Base-by-base conservation (phyloP, 2,113 vertebrate genomes). In the Amphilophus citrinellus region DNA sequence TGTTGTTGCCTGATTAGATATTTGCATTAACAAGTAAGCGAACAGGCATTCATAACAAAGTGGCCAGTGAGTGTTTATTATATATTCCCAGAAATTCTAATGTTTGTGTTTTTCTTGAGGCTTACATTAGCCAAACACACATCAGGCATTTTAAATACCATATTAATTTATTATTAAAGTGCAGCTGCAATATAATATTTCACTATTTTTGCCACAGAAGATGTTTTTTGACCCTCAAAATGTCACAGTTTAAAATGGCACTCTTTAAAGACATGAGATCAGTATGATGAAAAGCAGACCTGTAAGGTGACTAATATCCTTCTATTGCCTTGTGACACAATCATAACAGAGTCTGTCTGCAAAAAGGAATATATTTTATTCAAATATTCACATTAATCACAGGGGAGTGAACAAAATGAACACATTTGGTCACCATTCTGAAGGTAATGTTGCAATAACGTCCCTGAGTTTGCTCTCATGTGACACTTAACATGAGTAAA, bases 371-470 rank as follows among this genome's bases (percentile, higher is more conserved):
- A 61, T 75, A 79, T 90, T 76, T 85, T 57, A 73, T 76, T 83
- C 3, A 84, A 61, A 85, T 61, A 84, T 84, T 18, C 82, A 80
- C 66, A 84, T 87, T 24, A 89, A 84, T 89, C 75, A 87, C 22
- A 61, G n/a, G 18, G 2, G 8, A 27, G n/a, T 13, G 37, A 77
- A 59, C 57, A 57, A 84, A 75, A 84, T 83, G 79, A 80, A 78
- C 22, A 61, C 7, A 82, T 65, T 77, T 7, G 15, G 65, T 84
- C 62, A 84, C 53, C 15, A 1, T 65, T 47, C 50, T 42, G 10
- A 63, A 71, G 60, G 30, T 80, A 13, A 56, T 42, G 50, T 84
- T 83, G 11, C 57, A 77, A 22, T 85, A 77, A 87, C 58, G 37
- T 80, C 77, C 37, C 17, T 42, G 61, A 80, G 39, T 73, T n/a